Evolutionary conservation across 2,113 vertebrate species (phyloP).

Genomic region (Empidonax traillii): DNA sequence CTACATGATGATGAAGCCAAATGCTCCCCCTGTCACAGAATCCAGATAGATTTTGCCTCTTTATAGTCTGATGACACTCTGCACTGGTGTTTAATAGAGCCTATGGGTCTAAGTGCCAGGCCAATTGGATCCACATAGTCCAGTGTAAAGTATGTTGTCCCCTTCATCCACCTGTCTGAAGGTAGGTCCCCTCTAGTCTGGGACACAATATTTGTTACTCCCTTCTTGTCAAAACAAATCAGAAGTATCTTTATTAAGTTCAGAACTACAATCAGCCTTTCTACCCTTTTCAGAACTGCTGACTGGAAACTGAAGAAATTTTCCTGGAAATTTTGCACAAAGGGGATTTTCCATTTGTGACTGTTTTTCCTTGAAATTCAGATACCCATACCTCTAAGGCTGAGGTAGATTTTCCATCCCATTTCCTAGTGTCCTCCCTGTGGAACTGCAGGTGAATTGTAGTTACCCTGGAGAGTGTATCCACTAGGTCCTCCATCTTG

Average conservation of each 20-base stretch:
- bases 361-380: neutral
- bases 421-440: neutral
- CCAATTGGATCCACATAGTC: neutral
- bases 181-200: no score
- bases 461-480: neutral
- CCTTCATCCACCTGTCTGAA: neutral
- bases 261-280: neutral
- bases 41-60: neutral
- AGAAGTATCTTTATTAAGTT: neutral
- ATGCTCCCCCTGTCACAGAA: neutral
- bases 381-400: neutral
- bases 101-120: neutral
- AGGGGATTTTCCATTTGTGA: neutral
- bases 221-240: neutral
- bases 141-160: neutral
- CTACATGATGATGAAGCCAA: neutral
- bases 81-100: rapidly evolving
- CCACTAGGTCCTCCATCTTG: neutral
- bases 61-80: neutral
- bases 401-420: neutral
- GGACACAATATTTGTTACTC: neutral
- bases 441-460: neutral
- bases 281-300: neutral
- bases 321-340: neutral
- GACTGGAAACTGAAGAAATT: neutral